These are phyloP conservation scores for Heterodera schachtii DNA, from an alignment of 1,140 invertebrate species.

Conservation along the genomic window DNA sequence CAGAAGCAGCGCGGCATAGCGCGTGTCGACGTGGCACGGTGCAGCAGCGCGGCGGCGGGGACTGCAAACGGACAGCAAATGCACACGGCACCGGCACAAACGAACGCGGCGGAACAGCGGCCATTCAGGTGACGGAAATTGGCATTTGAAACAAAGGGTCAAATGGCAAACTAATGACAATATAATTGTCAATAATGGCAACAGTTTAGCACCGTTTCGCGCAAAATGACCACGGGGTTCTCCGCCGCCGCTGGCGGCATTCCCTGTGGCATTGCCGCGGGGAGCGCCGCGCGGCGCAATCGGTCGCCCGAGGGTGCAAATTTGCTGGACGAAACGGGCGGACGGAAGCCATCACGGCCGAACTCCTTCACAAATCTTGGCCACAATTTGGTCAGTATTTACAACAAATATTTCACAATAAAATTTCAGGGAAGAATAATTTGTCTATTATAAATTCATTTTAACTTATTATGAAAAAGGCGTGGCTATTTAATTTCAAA, in stretches of 20 bases:
- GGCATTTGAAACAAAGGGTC: not conserved
- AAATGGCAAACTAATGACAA: not conserved
- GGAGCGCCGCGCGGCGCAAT: constrained; percentile 4
- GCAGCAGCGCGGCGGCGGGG: not conserved
- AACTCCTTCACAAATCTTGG: constrained; percentile 65
- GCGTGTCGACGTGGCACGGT: not conserved
- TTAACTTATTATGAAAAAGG: too few relatives aligned
- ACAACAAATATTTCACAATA: not conserved
- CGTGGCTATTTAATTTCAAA: too few relatives aligned
- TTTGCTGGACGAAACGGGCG: constrained; percentile 49
- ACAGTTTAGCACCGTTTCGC: not conserved
- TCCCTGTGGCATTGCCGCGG: constrained; percentile 13
- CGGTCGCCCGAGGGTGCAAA: constrained; percentile 31
- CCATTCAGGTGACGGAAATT: constrained; percentile 22
- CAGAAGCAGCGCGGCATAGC: not conserved
- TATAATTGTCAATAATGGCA: too few relatives aligned
- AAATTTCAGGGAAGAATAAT: not conserved
- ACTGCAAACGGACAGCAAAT: not conserved
- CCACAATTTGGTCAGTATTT: constrained; percentile 56
- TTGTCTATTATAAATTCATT: too few relatives aligned
- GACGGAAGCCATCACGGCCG: constrained; percentile 50
- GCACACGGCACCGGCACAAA: not conserved
- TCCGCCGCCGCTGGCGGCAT: not conserved
- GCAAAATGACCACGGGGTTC: not conserved
- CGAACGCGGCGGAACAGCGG: not conserved